Conservation (phyloP, 2,888 invertebrate species). For the Spisula subtruncata region DNA sequence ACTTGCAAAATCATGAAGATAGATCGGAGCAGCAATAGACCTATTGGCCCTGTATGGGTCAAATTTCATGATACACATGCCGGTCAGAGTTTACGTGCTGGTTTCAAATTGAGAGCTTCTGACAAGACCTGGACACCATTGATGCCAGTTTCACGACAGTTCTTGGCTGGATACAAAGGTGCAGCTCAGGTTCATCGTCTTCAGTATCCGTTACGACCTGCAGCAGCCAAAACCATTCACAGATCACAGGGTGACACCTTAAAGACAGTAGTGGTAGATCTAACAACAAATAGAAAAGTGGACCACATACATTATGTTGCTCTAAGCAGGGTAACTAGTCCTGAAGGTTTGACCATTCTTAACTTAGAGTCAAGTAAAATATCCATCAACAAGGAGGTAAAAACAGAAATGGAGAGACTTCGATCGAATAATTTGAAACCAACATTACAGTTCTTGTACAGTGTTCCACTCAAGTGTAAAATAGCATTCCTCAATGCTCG, state of each 20-base stretch:
- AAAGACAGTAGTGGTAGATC: slow-evolving; percentile 42
- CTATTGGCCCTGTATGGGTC: slow-evolving; percentile 40
- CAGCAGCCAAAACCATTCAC: no score
- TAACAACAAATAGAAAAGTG: slow-evolving; percentile 35
- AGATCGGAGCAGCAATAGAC: background rate
- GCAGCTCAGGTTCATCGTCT: slow-evolving; percentile 48
- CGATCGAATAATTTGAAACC: background rate
- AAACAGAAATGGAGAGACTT: slow-evolving; percentile 29
- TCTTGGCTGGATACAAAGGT: slow-evolving; percentile 52
- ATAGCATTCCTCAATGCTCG: slow-evolving; percentile 58
- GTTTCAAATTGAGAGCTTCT: background rate
- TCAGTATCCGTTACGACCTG: slow-evolving; percentile 58
- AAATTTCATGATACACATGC: slow-evolving; percentile 27
- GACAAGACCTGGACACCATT: slow-evolving; percentile 54
- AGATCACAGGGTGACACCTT: slow-evolving; percentile 63
- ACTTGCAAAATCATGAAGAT: slow-evolving; percentile 43
- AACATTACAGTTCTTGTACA: slow-evolving; percentile 33
- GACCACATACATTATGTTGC: slow-evolving; percentile 66
- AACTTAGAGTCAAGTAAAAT: slow-evolving; percentile 39
- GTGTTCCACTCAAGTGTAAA: slow-evolving; percentile 12
- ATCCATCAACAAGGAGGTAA: slow-evolving; percentile 35
- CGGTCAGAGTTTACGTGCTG: background rate
- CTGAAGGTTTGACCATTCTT: slow-evolving; percentile 38
- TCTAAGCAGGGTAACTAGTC: slow-evolving; percentile 43
- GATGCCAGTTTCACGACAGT: no score